Evolutionary conservation across 2,888 invertebrate genomes (phyloP).

Genomic region (Orthonevra nobilis): DNA sequence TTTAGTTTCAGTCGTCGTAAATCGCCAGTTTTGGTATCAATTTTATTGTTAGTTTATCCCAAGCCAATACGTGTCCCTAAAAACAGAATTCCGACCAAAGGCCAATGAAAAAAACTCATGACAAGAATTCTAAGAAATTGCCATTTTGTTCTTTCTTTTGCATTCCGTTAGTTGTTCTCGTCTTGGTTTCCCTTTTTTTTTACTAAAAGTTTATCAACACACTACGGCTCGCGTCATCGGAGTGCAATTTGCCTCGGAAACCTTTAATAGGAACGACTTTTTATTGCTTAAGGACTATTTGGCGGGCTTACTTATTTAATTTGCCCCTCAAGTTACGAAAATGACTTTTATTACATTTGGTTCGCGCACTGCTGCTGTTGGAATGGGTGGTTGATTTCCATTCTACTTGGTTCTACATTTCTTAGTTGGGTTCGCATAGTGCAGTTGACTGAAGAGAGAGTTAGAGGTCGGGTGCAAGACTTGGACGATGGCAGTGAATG

Average conservation of each 20-base stretch:
- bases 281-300: constrained; percentile 65
- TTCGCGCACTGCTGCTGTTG: constrained; percentile 19
- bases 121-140: constrained; percentile 10
- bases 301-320: constrained; percentile 64
- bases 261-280: constrained; percentile 49
- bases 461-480: too few species aligned
- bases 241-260: constrained; percentile 59
- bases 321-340: constrained; percentile 56
- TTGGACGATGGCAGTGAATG: constrained; percentile 41
- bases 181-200: too few species aligned
- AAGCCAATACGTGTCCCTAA: too few species aligned
- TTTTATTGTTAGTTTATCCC: too few species aligned
- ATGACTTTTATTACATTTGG: constrained; percentile 67
- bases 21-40: too few species aligned
- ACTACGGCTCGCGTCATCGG: constrained; percentile 9
- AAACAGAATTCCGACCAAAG: neutral
- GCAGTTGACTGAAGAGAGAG: constrained; percentile 17
- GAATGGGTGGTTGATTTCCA: neutral
- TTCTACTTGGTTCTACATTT: neutral
- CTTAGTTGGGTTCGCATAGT: constrained; percentile 9
- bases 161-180: too few species aligned
- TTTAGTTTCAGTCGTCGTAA: too few species aligned
- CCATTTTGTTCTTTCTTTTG: neutral
- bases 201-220: too few species aligned
- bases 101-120: constrained; percentile 1